Evolutionary conservation across 2,113 vertebrate genomes (phyloP).

Genomic region (Damaliscus lunatus): DNA sequence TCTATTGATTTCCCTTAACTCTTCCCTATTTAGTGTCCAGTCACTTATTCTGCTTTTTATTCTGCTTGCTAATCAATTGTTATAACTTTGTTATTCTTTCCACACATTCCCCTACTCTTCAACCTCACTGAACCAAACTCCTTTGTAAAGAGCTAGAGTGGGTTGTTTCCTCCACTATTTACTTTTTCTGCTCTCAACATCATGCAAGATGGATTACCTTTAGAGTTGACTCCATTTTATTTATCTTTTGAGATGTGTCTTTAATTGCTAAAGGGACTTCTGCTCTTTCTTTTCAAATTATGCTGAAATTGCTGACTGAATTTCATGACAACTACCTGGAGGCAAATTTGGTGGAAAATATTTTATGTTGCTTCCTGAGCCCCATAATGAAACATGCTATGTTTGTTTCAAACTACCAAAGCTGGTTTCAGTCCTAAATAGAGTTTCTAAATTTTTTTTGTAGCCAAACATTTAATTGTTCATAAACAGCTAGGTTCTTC

Average conservation of each 20-base stretch:
- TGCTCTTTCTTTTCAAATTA: conserved; percentile 64
- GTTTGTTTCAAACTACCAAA: conserved; percentile 64
- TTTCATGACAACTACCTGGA: conserved; percentile 54
- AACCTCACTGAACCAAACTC: neutral
- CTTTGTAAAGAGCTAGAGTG: neutral
- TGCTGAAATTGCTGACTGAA: conserved; percentile 59
- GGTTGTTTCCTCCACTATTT: neutral
- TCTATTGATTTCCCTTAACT: neutral
- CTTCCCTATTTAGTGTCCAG: neutral
- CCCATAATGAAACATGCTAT: conserved; percentile 50
- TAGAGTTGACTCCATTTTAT: conserved; percentile 44
- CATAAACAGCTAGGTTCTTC: conserved; percentile 36
- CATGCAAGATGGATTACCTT: conserved; percentile 31
- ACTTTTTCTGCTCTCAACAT: neutral
- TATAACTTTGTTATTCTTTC: neutral
- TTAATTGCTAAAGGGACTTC: conserved; percentile 55
- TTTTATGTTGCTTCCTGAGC: conserved; percentile 45
- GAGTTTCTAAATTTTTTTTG: conserved; percentile 68
- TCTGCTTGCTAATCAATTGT: neutral
- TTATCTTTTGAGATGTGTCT: conserved; percentile 56
- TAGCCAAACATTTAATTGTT: conserved; percentile 70
- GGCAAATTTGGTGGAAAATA: conserved; percentile 65
- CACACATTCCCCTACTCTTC: neutral
- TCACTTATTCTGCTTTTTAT: neutral
- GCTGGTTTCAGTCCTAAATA: conserved; percentile 64